Base-by-base conservation (phyloP, 2,888 invertebrate genomes). In the Diploptera punctata region DNA sequence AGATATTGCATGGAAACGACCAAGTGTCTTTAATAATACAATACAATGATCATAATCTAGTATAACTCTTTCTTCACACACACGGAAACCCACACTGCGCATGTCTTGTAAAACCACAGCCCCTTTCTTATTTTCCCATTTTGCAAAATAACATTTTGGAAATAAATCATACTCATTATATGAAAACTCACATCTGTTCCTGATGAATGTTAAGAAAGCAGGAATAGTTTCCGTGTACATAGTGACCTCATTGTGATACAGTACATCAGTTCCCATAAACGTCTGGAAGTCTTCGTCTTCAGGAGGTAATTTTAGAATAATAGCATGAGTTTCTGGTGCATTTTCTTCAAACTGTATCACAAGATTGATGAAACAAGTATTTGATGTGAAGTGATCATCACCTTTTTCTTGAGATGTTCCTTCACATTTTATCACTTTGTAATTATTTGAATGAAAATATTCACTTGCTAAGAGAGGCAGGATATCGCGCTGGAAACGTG, bases 1-100 rank as follows among this genome's bases (percentile, higher is more conserved):
- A 0, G 80, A 81, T 31, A 78, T 75, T 24, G 81, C 79, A 74
- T 82, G 82, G 33, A 80, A 77, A 4, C 72, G 74, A 0, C 79
- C 78, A 7, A 82, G 73, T 1, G 77, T 60, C 33, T 67, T 74
- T n/a, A 80, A 24, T 68, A 76, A 43, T 49, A 76, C 44, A 0
- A 72, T 26, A 62, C 78, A 78, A 44, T 81, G 80, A 0, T 80
- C 78, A 38, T 75, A 77, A 71, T 79, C 80, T 68, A 80, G 18
- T 9, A 67, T 24, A 5, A 57, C 16, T 13, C 24, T 19, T 1
- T 38, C 18, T 21, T 26, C 24, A 19, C 24, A 24, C 21, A 16
- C 16, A 10, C 24, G 4, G 24, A 24, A 57, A 1, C 57, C 57
- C 16, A 24, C 24, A 57, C 10, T 9, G 7, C 24, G 19, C 0